These are phyloP conservation scores for Xyliphius kryptos DNA, from an alignment of 2,113 vertebrate genomes.

Conservation along the genomic window DNA sequence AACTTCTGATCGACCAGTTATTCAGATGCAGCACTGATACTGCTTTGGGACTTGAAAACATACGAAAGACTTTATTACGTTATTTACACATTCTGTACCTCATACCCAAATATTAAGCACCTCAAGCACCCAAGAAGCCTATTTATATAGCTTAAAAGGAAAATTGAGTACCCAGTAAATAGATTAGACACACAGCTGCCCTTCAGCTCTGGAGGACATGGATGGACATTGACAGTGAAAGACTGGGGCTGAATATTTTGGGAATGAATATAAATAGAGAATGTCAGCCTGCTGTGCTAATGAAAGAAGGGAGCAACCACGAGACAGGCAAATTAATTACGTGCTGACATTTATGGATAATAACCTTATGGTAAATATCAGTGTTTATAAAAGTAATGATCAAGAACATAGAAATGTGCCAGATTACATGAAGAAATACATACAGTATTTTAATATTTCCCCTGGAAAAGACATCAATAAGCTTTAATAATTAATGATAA, in stretches of 20 bases:
- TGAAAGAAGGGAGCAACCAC: conserved; percentile 63
- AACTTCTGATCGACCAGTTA: conserved; percentile 58
- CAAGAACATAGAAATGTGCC: conserved; percentile 46
- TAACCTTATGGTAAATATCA: conserved; percentile 69
- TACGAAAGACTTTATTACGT: conserved; percentile 37
- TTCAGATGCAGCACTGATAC: conserved; percentile 42
- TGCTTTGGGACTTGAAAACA: conserved; percentile 15
- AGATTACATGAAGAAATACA: conserved; percentile 28
- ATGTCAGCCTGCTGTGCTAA: conserved; percentile 63
- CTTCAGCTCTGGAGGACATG: conserved; percentile 41
- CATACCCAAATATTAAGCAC: conserved; percentile 26
- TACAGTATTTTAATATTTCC: too few relatives aligned
- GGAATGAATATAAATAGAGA: conserved; percentile 67
- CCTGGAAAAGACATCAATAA: too few relatives aligned
- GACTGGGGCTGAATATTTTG: conserved; percentile 63
- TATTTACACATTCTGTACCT: conserved; percentile 24
- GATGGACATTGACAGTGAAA: conserved; percentile 46
- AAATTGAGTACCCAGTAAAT: background rate
- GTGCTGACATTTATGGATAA: conserved; percentile 73
- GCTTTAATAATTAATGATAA: too few relatives aligned
- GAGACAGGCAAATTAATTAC: conserved; percentile 71
- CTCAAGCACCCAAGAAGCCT: background rate
- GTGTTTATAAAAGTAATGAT: conserved; percentile 61
- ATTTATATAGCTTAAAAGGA: background rate
- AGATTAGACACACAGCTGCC: conserved; percentile 41